Evolutionary conservation across 2,888 invertebrate genomes (phyloP).

Genomic region (Theretra japonica): DNA sequence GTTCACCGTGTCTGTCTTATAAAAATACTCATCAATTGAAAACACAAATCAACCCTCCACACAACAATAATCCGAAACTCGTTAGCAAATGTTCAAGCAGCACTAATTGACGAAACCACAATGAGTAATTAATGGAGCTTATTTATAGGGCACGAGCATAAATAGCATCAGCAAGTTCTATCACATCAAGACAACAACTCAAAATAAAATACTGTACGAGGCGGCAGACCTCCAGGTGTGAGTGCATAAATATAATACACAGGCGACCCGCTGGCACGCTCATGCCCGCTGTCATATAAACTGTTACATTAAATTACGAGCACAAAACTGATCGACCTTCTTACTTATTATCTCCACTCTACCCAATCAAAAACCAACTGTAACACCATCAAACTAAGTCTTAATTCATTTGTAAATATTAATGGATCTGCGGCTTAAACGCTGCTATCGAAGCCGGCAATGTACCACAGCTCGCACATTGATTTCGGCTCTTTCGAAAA

Average conservation of each 20-base stretch:
- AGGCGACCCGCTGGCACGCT: conserved; percentile 82
- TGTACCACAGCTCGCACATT: conserved; percentile 80
- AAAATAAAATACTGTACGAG: conserved; percentile 74
- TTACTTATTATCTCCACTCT: conserved; percentile 65
- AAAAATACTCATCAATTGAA: background rate
- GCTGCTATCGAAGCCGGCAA: conserved; percentile 54
- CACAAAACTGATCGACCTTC: conserved; percentile 73
- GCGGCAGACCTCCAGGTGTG: conserved; percentile 82
- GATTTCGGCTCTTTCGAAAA: conserved; percentile 84
- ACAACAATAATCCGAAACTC: background rate
- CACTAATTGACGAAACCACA: conserved; percentile 55
- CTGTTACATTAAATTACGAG: conserved; percentile 85
- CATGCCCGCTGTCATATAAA: conserved; percentile 84
- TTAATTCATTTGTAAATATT: conserved; percentile 35
- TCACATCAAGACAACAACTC: conserved; percentile 73
- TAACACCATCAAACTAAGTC: conserved; percentile 34
- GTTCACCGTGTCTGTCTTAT: too few species aligned
- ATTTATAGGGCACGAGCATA: conserved; percentile 76
- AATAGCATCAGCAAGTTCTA: conserved; percentile 73
- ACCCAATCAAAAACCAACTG: conserved; percentile 48
- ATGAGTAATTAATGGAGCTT: conserved; percentile 80
- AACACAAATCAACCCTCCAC: background rate
- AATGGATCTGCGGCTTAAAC: conserved; percentile 46
- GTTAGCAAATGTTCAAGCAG: conserved; percentile 31
- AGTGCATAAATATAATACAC: conserved; percentile 82